Evolutionary conservation across 2,888 invertebrate genomes (phyloP).

Genomic region (Belgica antarctica): DNA sequence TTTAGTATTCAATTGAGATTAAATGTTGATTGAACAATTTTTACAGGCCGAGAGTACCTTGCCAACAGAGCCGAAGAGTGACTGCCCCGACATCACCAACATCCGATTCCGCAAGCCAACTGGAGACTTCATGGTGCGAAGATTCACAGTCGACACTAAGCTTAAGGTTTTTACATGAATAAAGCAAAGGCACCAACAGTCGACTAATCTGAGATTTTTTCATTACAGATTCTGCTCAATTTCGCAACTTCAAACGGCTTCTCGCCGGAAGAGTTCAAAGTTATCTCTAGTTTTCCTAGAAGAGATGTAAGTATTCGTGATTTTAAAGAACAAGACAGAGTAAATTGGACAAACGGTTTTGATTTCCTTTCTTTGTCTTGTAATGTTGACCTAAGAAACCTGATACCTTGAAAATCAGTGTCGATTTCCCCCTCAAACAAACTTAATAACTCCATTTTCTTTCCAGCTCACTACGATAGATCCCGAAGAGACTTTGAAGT

Average conservation of each 20-base stretch:
- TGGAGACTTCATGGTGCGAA: conserved; percentile 71
- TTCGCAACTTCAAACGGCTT: conserved; percentile 86
- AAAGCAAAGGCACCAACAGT: too few species aligned
- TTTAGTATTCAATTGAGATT: neutral
- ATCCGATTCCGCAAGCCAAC: conserved; percentile 81
- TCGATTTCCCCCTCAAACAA: too few species aligned
- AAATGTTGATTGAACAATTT: conserved; percentile 47
- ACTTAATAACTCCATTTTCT: neutral
- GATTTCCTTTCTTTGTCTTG: too few species aligned
- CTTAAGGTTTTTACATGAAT: conserved; percentile 60
- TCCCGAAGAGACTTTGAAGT: conserved; percentile 70
- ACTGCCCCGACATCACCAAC: conserved; percentile 58
- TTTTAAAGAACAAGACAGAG: too few species aligned
- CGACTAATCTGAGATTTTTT: too few species aligned
- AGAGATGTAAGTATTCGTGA: conserved; percentile 77
- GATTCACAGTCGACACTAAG: conserved; percentile 65
- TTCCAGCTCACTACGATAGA: conserved; percentile 75
- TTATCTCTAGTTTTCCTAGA: conserved; percentile 90
- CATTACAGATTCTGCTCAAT: conserved; percentile 67
- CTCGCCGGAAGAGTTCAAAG: conserved; percentile 82
- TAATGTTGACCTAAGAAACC: too few species aligned
- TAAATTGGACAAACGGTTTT: too few species aligned
- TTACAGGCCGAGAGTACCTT: conserved; percentile 61
- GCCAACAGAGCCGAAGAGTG: conserved; percentile 67
- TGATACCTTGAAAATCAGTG: too few species aligned